Evolutionary conservation across 2,113 vertebrate genomes (phyloP).

Genomic region (Hyla sarda): DNA sequence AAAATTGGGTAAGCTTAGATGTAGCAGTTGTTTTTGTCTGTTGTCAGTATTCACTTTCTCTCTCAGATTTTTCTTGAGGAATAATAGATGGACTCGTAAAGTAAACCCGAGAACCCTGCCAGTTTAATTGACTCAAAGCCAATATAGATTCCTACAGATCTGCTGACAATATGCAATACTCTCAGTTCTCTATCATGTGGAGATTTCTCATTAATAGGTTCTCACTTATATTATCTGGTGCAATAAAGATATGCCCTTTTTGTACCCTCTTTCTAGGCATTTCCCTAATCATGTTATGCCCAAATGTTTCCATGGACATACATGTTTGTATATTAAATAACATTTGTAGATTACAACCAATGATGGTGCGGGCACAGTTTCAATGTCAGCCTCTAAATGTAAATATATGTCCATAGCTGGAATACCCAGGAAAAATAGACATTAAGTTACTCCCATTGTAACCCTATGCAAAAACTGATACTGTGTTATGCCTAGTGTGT

Average conservation of each 20-base stretch:
- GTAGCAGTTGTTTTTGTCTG: not conserved
- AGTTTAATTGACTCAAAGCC: not conserved
- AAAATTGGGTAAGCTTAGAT: slow-evolving; percentile 84
- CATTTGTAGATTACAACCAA: too few relatives aligned
- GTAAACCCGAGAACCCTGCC: not conserved
- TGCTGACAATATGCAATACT: not conserved
- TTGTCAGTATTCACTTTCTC: not conserved
- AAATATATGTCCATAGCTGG: too few relatives aligned
- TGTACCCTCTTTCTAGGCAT: not conserved
- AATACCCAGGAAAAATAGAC: too few relatives aligned
- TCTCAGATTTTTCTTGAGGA: not conserved
- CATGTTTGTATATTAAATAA: too few relatives aligned
- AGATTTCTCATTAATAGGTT: not conserved
- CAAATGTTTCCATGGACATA: not conserved
- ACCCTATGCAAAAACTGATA: too few relatives aligned
- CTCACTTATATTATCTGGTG: not conserved
- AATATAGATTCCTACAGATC: not conserved
- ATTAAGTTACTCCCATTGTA: too few relatives aligned
- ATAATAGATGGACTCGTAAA: not conserved
- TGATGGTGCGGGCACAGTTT: too few relatives aligned
- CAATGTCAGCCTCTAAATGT: too few relatives aligned
- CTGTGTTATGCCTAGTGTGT: too few relatives aligned
- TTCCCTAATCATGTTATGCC: not conserved
- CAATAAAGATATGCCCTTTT: not conserved
- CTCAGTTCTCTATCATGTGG: not conserved